A percentile compares a stretch with the other conserved stretches of the same genome.
phyloP scores from a whole-genome alignment of 64 coral and sea anemone species.

The Montipora foliosa region DNA sequence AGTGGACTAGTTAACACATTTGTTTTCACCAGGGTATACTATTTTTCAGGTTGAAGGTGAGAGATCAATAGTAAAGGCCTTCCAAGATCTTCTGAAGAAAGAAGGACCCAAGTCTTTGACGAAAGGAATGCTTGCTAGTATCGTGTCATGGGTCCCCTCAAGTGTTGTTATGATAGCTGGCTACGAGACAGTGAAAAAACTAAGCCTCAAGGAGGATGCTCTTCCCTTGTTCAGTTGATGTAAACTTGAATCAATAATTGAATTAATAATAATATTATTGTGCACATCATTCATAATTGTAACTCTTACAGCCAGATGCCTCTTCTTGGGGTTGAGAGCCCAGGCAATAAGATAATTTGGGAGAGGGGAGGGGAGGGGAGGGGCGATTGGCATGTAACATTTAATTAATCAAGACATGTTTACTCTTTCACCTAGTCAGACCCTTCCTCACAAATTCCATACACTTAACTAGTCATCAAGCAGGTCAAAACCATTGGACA shows the following conservation, averaged over 20 bases:
- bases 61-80: conserved; percentile 72
- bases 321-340: too few relatives aligned
- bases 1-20: not conserved
- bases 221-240: conserved; percentile 24
- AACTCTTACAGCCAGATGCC: too few relatives aligned
- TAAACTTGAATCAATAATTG: not conserved
- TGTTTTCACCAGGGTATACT: not conserved
- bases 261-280: not conserved
- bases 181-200: conserved; percentile 82
- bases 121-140: conserved; percentile 86
- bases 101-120: conserved; percentile 79
- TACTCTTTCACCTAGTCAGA: too few relatives aligned
- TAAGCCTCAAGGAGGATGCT: conserved; percentile 78
- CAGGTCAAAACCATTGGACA: too few relatives aligned
- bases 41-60: conserved; percentile 76
- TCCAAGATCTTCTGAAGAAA: conserved; percentile 74
- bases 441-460: too few relatives aligned
- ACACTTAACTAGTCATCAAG: too few relatives aligned
- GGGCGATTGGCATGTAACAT: too few relatives aligned
- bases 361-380: too few relatives aligned
- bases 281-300: too few relatives aligned
- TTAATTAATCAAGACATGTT: too few relatives aligned
- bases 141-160: conserved; percentile 68
- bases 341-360: too few relatives aligned
- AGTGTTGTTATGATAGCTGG: conserved; percentile 77